These are phyloP conservation scores for Larimichthys crocea DNA, from an alignment of 2,113 vertebrate genomes.

Conservation along the genomic window DNA sequence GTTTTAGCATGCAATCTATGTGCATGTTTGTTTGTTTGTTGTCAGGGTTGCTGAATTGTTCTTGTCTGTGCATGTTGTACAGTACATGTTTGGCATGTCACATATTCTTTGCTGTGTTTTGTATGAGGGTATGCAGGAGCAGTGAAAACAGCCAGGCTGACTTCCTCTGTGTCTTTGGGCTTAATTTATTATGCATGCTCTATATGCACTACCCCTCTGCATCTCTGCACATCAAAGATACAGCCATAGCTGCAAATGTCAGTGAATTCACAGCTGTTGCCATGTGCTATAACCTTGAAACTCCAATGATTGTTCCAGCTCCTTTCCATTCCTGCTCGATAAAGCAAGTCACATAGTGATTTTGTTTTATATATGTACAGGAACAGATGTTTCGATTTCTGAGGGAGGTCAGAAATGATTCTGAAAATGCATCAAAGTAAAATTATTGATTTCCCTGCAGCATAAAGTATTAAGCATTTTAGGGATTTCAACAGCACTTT, in stretches of 20 bases:
- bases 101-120: constrained; percentile 18
- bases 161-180: constrained; percentile 17
- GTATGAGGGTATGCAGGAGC: constrained; percentile 2
- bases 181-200: constrained; percentile 48
- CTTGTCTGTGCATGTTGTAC: not conserved
- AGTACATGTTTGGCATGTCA: not conserved
- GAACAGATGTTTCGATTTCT: constrained; percentile 6
- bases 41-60: constrained; percentile 11
- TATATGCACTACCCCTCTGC: not conserved
- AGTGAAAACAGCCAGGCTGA: not conserved
- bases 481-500: constrained; percentile 4
- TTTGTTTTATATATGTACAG: not conserved
- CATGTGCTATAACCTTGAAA: constrained; percentile 7
- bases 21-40: not conserved
- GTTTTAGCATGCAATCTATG: constrained; percentile 22
- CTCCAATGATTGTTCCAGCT: not conserved
- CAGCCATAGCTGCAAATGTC: constrained; percentile 33
- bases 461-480: constrained; percentile 34
- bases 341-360: not conserved
- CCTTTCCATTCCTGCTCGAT: constrained; percentile 5
- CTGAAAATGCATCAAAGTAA: constrained; percentile 22
- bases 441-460: constrained; percentile 15
- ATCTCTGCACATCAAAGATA: constrained; percentile 40
- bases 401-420: not conserved
- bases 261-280: constrained; percentile 24